Evolutionary conservation across 2,888 invertebrate genomes (phyloP).

Genomic region (Heteropelma amictum): DNA sequence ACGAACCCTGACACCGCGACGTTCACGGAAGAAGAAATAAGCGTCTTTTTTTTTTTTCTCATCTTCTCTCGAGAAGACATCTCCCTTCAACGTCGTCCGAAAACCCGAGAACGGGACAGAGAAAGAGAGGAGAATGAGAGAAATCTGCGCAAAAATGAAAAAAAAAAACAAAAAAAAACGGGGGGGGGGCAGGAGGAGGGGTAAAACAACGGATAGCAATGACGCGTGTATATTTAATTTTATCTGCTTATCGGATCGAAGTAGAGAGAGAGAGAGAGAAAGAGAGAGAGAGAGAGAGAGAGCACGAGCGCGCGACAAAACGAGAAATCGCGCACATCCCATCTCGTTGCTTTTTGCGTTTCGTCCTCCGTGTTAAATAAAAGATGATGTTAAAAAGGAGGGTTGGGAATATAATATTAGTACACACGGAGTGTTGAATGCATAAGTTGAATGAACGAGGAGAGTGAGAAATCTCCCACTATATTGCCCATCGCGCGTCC

Average conservation of each 20-base stretch:
- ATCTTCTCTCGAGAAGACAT: no score
- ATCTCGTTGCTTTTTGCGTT: constrained; percentile 6
- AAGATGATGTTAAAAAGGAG: constrained; percentile 38
- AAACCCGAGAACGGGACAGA: no score
- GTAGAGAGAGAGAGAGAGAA: neutral
- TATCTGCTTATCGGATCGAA: constrained; percentile 23
- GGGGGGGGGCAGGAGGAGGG: neutral
- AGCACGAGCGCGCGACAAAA: neutral
- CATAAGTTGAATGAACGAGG: constrained; percentile 52
- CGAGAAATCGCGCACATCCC: constrained; percentile 9
- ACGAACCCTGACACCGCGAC: no score
- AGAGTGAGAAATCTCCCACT: constrained; percentile 51
- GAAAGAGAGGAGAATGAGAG: no score
- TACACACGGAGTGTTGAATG: constrained; percentile 30
- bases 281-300: neutral
- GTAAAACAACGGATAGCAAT: constrained; percentile 14
- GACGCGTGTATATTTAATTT: constrained; percentile 29
- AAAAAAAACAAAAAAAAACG: neutral
- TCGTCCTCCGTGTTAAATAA: constrained; percentile 30
- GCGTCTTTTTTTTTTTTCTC: no score
- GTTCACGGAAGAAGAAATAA: no score
- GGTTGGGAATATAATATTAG: constrained; percentile 28
- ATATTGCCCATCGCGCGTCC: neutral
- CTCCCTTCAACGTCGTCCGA: no score
- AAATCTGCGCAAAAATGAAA: no score